Evolutionary conservation across 2,113 vertebrate genomes (phyloP), one percentile per base, ranked within the genome.

Genomic region (Arenaria interpres): DNA sequence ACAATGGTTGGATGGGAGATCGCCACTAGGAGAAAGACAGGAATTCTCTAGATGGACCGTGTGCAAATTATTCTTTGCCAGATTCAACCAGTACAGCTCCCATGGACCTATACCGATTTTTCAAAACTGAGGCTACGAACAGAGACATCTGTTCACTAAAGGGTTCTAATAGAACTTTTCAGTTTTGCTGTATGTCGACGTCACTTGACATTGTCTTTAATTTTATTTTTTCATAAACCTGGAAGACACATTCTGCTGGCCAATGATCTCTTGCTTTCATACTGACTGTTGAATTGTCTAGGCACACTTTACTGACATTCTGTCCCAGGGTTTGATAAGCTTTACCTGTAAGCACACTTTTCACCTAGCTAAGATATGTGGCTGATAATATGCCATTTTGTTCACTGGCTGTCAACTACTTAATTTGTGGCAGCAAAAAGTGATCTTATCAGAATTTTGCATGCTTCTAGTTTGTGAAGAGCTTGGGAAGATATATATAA

Each of bases 301-400:
- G 85, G 33, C 78, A 92, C 48, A 74, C 20, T 80, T 76, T 45
- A 56, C 13, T 33, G 15, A 4, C 23, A 50, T 64, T 15, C n/a
- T 96, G 21, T 73, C 68, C 41, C 25, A 92, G 67, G 30, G n/a
- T 76, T 64, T 85, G 56, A 94, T 84, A n/a, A 66, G 1, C 60
- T 97, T 82, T 81, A 16, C 53, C 95, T 95, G 96, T 89, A 94
- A 97, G 82, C 4, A 17, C 24, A 62, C 21, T 89, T 95, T 95
- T 92, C 41, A 64, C 57, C 51, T 88, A 86, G 25, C 39, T 85
- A 63, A 68, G 71, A 82, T 88, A 89, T 39, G 20, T 69, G 60
- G 35, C 37, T 80, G 45, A 57, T 46, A 19, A 63, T 76, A 53
- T 43, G 39, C 21, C 23, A 62, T 60, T 78, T 87, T 76, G n/a